Conservation (phyloP, 2,113 vertebrate genomes). For the Gavialis gangeticus region DNA sequence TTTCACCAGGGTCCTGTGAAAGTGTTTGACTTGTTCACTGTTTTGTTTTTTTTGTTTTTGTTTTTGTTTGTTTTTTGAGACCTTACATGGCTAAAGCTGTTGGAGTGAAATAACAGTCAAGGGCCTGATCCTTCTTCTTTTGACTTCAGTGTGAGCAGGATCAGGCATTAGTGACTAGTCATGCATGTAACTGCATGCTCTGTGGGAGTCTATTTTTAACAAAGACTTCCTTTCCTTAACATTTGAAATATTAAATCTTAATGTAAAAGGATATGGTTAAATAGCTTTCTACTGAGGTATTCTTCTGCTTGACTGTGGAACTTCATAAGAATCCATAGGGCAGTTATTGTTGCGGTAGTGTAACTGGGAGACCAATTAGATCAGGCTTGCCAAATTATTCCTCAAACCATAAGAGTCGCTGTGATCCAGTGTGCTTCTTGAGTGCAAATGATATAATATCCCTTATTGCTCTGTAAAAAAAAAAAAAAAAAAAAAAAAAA, state of each 20-base stretch:
- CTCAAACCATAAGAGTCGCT: conserved; percentile 23
- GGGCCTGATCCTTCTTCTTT: neutral
- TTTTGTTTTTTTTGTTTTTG: no score
- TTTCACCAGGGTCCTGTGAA: neutral
- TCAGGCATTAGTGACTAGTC: neutral
- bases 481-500: neutral
- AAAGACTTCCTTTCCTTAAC: neutral
- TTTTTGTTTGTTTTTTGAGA: neutral
- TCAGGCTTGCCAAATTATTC: conserved; percentile 36
- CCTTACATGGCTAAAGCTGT: neutral
- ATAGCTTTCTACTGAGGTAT: conserved; percentile 44
- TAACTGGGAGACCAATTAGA: conserved; percentile 22
- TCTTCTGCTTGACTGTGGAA: neutral
- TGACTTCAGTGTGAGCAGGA: neutral
- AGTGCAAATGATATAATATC: neutral
- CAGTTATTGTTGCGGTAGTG: neutral
- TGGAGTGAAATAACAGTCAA: conserved; percentile 10
- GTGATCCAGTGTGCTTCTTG: conserved; percentile 13
- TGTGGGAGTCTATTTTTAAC: neutral
- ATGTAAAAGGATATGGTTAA: conserved; percentile 24
- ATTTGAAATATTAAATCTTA: conserved; percentile 15
- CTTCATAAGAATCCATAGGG: conserved; percentile 11
- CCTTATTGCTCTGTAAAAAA: conserved; percentile 1
- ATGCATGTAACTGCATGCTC: neutral
- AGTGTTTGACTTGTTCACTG: neutral